Evolutionary conservation across 2,888 invertebrate species (phyloP).

Genomic region (Anthrax anthrax): DNA sequence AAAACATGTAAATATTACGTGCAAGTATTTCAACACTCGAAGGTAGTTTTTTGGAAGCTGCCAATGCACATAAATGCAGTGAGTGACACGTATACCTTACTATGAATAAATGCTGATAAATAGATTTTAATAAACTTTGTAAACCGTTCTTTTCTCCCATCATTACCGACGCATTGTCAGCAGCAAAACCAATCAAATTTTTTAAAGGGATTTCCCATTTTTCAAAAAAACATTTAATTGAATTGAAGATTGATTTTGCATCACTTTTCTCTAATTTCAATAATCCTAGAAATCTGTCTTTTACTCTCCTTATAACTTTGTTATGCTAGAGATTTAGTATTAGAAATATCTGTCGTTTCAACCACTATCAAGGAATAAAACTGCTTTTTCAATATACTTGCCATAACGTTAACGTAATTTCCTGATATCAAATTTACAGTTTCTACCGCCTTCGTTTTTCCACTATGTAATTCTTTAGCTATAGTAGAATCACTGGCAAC

Average conservation of each 20-base stretch:
- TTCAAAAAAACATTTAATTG: too few species aligned
- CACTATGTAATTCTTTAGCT: background rate
- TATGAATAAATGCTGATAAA: background rate
- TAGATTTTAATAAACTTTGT: conserved; percentile 1
- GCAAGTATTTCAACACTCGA: too few species aligned
- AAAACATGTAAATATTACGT: conserved; percentile 3
- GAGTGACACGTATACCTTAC: conserved; percentile 6
- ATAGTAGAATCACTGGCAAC: too few species aligned
- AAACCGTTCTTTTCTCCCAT: background rate
- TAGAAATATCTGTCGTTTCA: conserved; percentile 5
- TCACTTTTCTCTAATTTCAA: too few species aligned
- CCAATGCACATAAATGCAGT: conserved; percentile 4
- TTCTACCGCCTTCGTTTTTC: background rate
- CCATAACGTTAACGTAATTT: background rate
- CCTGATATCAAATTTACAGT: background rate
- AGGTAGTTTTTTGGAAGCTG: conserved; percentile 1
- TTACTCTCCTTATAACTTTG: background rate
- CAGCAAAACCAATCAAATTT: background rate
- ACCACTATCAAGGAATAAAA: conserved; percentile 3
- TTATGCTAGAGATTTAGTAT: conserved; percentile 2
- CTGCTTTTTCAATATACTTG: background rate
- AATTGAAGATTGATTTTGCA: too few species aligned
- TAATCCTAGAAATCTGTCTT: background rate
- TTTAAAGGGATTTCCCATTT: background rate
- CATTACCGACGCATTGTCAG: too few species aligned